A percentile compares a stretch with the other conserved stretches of the same genome.
Conservation (phyloP, 2,888 invertebrate genomes). For the Timema podura region DNA sequence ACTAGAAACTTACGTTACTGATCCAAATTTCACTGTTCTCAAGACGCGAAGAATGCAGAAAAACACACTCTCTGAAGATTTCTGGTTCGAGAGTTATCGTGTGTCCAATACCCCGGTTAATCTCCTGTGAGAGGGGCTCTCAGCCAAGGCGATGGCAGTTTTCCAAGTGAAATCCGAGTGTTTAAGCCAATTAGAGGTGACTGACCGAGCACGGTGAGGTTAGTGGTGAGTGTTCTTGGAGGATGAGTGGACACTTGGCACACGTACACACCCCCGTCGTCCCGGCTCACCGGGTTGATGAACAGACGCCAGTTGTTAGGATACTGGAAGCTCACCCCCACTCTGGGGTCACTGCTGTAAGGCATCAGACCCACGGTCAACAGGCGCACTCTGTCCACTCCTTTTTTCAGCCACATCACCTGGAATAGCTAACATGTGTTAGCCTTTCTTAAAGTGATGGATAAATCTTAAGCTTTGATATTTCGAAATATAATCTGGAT, state of each 20-base stretch:
- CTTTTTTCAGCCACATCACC: conserved; percentile 67
- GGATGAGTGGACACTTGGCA: conserved; percentile 80
- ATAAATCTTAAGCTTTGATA: too few relatives aligned
- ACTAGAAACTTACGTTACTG: too few relatives aligned
- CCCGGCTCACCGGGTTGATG: conserved; percentile 65
- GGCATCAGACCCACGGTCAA: conserved; percentile 62
- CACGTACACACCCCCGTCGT: conserved; percentile 71
- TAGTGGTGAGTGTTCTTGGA: conserved; percentile 68
- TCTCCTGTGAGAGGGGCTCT: too few relatives aligned
- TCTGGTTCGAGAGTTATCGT: too few relatives aligned
- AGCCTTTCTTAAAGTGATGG: neutral
- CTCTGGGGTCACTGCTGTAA: conserved; percentile 60
- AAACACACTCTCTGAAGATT: too few relatives aligned
- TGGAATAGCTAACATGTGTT: conserved; percentile 37
- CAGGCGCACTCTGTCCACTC: conserved; percentile 59
- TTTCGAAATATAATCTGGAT: too few relatives aligned
- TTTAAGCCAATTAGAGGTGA: conserved; percentile 27
- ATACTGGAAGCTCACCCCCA: conserved; percentile 63
- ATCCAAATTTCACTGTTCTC: too few relatives aligned
- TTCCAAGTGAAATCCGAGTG: too few relatives aligned
- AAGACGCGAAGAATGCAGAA: too few relatives aligned
- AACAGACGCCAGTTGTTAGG: conserved; percentile 67
- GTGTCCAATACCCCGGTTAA: too few relatives aligned
- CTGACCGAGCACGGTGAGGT: conserved; percentile 71
- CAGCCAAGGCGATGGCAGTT: too few relatives aligned